These are phyloP conservation scores for Astropecten irregularis DNA, from an alignment of 53 echinoderm and acorn worm species.

Conservation along the genomic window DNA sequence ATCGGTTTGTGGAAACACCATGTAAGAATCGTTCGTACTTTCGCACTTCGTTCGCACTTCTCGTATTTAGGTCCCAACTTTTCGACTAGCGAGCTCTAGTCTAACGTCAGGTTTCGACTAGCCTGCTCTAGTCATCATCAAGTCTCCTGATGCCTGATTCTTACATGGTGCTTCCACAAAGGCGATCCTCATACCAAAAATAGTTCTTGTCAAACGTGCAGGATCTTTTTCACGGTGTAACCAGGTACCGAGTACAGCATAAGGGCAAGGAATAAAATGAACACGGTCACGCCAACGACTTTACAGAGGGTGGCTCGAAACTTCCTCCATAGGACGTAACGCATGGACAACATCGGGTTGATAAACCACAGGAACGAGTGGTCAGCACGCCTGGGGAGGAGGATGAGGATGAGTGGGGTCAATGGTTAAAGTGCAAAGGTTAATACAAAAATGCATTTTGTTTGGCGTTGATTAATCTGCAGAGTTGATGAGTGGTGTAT, in stretches of 20 bases:
- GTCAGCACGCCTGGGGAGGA: conserved; percentile 74
- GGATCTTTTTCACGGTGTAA: conserved; percentile 56
- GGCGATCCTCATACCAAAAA: too few species aligned
- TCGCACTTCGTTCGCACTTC: too few species aligned
- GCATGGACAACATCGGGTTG: conserved; percentile 71
- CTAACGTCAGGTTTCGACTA: too few species aligned
- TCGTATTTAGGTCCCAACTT: too few species aligned
- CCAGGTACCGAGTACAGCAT: conserved; percentile 58
- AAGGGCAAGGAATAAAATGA: conserved; percentile 61
- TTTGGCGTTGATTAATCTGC: not conserved
- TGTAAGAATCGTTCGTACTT: too few species aligned
- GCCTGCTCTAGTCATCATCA: too few species aligned
- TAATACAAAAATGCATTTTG: too few species aligned
- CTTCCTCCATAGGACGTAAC: conserved; percentile 72
- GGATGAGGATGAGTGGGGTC: not conserved
- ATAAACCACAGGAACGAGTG: conserved; percentile 74
- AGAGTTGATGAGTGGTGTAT: too few species aligned
- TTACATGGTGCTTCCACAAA: too few species aligned
- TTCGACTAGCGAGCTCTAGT: too few species aligned
- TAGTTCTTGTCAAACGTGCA: conserved; percentile 5
- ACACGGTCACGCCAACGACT: conserved; percentile 23
- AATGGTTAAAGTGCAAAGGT: not conserved
- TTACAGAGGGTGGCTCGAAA: conserved; percentile 74
- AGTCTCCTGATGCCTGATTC: too few species aligned
- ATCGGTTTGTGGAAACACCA: too few species aligned